Conservation (phyloP, 2,797 vertebrate genomes). For the Helarctos malayanus region DNA sequence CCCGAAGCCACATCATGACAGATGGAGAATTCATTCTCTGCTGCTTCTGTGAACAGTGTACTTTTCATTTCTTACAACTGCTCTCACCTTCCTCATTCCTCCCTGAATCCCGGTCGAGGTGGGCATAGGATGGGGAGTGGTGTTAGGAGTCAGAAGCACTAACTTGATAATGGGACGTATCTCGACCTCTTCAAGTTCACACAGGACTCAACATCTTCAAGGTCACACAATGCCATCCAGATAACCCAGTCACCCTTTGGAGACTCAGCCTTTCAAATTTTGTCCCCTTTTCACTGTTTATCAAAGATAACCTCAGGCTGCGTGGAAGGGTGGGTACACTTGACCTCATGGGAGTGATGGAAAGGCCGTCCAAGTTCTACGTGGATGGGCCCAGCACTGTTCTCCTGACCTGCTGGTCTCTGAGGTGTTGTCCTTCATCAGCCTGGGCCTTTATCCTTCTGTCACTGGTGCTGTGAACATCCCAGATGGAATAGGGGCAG, state of each 20-base stretch:
- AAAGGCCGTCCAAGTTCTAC: neutral
- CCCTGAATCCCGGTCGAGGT: fast-evolving
- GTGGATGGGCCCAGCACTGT: fast-evolving
- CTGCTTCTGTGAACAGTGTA: neutral
- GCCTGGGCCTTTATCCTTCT: neutral
- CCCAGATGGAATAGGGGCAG: neutral
- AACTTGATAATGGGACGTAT: neutral
- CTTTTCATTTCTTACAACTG: neutral
- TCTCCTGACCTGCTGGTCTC: neutral
- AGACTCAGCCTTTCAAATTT: neutral
- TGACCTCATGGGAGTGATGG: neutral
- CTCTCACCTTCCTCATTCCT: neutral
- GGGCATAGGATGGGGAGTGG: neutral
- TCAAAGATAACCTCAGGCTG: neutral
- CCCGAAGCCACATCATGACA: neutral
- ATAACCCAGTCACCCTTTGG: neutral
- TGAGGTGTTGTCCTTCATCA: too few species aligned
- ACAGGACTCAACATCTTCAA: neutral
- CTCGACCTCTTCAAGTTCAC: neutral
- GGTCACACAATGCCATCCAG: neutral
- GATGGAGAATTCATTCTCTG: neutral
- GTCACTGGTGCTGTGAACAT: neutral
- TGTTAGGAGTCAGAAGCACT: neutral
- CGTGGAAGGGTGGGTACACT: fast-evolving
- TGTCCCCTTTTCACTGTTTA: neutral